A percentile compares a stretch with the other conserved stretches of the same genome.
Evolutionary conservation across 2,113 vertebrate genomes (phyloP).

Genomic region (Periophthalmus modestus): DNA sequence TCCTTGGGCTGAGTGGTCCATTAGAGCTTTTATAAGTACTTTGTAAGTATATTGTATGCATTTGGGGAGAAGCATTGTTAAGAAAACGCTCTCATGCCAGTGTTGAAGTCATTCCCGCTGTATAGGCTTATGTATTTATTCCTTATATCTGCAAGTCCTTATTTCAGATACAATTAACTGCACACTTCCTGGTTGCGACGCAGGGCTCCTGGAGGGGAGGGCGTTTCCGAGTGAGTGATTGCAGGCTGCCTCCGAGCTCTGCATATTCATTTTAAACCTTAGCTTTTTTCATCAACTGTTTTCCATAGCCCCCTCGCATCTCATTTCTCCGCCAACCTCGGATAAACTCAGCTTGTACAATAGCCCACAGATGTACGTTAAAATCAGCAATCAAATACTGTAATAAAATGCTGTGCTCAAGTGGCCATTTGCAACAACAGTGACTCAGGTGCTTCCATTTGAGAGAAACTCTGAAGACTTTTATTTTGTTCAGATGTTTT

Average conservation of each 20-base stretch:
- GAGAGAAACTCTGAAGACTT: neutral
- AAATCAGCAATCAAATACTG: conserved; percentile 26
- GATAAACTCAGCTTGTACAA: neutral
- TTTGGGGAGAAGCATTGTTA: neutral
- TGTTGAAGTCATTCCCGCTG: neutral
- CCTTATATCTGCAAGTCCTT: conserved; percentile 2
- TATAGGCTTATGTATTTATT: neutral
- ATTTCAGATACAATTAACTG: conserved; percentile 40
- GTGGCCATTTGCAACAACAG: conserved; percentile 9
- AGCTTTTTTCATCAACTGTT: conserved; percentile 5
- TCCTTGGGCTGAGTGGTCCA: neutral
- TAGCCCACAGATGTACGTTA: neutral
- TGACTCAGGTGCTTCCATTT: neutral
- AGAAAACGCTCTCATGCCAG: neutral
- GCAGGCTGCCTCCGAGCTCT: conserved; percentile 7
- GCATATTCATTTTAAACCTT: conserved; percentile 39
- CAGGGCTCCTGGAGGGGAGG: conserved; percentile 32
- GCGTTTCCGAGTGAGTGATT: conserved; percentile 28
- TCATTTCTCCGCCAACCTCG: neutral
- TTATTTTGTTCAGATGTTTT: neutral
- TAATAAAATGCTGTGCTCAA: neutral
- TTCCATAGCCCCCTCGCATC: neutral
- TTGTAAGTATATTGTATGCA: neutral
- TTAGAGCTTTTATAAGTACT: conserved; percentile 1
- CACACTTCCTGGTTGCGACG: conserved; percentile 28